A percentile compares a stretch with the other conserved stretches of the same genome.
Conservation (phyloP, 2,797 vertebrate genomes). For the Luscinia luscinia region DNA sequence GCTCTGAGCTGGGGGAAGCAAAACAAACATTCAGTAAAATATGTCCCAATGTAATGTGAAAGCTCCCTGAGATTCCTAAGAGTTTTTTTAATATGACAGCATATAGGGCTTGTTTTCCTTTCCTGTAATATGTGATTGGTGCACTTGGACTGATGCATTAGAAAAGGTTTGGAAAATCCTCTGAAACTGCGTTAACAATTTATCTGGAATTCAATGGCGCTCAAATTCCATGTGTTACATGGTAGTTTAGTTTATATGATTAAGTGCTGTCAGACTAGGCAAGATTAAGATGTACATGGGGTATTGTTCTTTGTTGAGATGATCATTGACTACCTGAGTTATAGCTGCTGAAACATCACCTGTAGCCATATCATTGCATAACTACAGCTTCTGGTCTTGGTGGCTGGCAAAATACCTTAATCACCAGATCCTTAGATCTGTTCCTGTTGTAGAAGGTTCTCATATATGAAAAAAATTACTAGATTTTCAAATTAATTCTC, state of each 20-base stretch:
- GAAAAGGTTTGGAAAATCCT: neutral
- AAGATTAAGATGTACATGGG: neutral
- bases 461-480: neutral
- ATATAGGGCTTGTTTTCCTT: neutral
- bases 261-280: neutral
- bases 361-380: neutral
- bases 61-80: neutral
- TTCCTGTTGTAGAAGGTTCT: neutral
- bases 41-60: neutral
- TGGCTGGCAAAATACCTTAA: neutral
- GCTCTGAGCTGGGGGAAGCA: neutral
- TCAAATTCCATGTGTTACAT: neutral
- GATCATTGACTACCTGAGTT: neutral
- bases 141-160: neutral
- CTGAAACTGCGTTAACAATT: neutral
- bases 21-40: neutral
- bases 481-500: conserved; percentile 22
- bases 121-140: neutral
- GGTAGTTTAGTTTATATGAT: neutral
- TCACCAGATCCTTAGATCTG: neutral
- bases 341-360: neutral
- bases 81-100: neutral
- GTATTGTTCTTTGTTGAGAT: neutral
- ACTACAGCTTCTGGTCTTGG: neutral
- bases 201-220: neutral